phyloP scores from a whole-genome alignment of 2,113 vertebrate species.

The Aramus guarauna region DNA sequence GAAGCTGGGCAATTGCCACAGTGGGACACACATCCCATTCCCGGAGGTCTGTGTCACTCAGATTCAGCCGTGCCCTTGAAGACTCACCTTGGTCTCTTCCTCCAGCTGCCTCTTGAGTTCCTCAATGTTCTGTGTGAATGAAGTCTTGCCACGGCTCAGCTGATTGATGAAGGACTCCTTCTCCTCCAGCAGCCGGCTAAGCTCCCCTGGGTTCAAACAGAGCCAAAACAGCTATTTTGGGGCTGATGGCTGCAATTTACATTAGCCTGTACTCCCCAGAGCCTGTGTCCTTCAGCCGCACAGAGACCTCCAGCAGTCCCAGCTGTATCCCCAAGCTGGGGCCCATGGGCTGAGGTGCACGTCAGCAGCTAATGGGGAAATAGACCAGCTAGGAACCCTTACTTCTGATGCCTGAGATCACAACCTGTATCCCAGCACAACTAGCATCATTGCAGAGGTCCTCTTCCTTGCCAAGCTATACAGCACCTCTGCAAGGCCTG shows the following conservation, averaged over 20 bases:
- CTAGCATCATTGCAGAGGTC: background rate
- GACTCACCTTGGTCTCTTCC: constrained; percentile 88
- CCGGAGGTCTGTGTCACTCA: background rate
- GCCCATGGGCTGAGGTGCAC: background rate
- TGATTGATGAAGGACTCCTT: constrained; percentile 87
- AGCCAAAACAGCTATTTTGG: background rate
- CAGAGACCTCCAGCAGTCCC: background rate
- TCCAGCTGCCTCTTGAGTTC: constrained; percentile 92
- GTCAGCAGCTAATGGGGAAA: background rate
- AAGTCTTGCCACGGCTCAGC: constrained; percentile 85
- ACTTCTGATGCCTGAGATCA: too few species aligned
- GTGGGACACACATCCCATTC: background rate
- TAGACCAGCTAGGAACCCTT: background rate
- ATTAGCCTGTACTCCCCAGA: background rate
- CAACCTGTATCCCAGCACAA: too few species aligned
- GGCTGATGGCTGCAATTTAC: background rate
- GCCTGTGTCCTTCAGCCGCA: background rate
- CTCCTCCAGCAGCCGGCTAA: constrained; percentile 87
- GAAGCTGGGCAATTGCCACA: background rate
- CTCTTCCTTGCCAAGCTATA: background rate
- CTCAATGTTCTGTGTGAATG: constrained; percentile 84
- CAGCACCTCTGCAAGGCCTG: background rate
- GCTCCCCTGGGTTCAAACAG: constrained; percentile 76
- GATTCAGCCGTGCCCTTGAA: background rate
- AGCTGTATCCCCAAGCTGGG: background rate